These are phyloP conservation scores for Bellardia bayeri DNA, from an alignment of 2,888 invertebrate species.

Conservation along the genomic window DNA sequence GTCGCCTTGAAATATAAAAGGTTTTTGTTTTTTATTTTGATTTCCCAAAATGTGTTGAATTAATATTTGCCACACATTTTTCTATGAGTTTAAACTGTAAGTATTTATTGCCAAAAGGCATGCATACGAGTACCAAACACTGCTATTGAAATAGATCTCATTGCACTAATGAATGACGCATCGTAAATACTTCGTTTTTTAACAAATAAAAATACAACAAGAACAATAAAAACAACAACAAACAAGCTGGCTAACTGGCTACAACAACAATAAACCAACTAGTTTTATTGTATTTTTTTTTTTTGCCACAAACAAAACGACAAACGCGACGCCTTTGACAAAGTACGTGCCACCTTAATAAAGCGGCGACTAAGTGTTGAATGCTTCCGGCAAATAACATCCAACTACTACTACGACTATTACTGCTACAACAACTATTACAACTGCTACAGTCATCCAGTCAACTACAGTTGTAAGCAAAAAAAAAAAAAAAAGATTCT, in stretches of 20 bases:
- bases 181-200: conserved; percentile 47
- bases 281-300: conserved; percentile 36
- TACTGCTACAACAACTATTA: conserved; percentile 16
- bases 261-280: conserved; percentile 56
- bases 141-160: conserved; percentile 57
- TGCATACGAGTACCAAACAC: background rate
- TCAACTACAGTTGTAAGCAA: conserved; percentile 23
- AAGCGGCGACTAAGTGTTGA: conserved; percentile 81
- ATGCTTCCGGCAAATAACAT: conserved; percentile 80
- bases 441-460: conserved; percentile 30
- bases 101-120: background rate
- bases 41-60: no score
- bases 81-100: conserved; percentile 16
- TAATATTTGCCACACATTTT: background rate
- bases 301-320: conserved; percentile 45
- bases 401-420: conserved; percentile 55
- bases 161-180: conserved; percentile 66
- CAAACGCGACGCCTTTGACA: conserved; percentile 80
- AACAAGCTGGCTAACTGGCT: conserved; percentile 31
- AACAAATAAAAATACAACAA: background rate
- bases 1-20: no score
- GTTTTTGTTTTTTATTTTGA: no score
- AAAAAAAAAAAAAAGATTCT: background rate
- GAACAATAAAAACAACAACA: conserved; percentile 27
- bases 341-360: conserved; percentile 82